Percentiles rank a stretch among this genome's conserved stretches.
These are phyloP conservation scores for Xanthostigma xanthostigma DNA, from an alignment of 2,888 invertebrate genomes.

Conservation along the genomic window DNA sequence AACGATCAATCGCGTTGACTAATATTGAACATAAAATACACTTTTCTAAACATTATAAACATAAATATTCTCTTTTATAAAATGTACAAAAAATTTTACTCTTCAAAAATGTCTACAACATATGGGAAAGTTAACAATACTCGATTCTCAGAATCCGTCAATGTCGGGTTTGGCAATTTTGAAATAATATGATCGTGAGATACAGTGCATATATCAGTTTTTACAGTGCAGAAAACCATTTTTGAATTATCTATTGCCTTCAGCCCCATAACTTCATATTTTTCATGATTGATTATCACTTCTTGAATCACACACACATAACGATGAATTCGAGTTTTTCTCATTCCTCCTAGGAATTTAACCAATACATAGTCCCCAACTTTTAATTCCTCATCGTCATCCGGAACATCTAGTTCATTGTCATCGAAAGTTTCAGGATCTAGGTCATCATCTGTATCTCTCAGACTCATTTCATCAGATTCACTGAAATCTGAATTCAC, in stretches of 20 bases:
- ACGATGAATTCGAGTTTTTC: not conserved
- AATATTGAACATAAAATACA: too few species aligned
- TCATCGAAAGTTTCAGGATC: not conserved
- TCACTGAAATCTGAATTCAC: too few species aligned
- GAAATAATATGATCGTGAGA: not conserved
- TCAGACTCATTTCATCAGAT: too few species aligned
- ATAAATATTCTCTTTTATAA: too few species aligned
- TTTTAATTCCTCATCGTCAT: not conserved
- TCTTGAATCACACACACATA: slow-evolving; percentile 1
- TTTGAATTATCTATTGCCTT: not conserved
- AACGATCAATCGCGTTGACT: too few species aligned
- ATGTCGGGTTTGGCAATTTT: not conserved
- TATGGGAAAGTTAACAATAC: not conserved
- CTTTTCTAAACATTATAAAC: too few species aligned
- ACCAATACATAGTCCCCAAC: not conserved
- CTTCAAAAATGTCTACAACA: slow-evolving; percentile 1
- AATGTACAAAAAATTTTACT: not conserved
- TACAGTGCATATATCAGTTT: slow-evolving; percentile 1
- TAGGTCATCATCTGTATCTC: slow-evolving; percentile 1
- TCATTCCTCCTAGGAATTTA: not conserved
- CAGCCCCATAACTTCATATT: not conserved
- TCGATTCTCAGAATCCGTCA: not conserved
- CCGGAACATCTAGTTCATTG: not conserved
- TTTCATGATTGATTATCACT: not conserved
- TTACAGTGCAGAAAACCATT: too few species aligned